These are phyloP conservation scores for Nephrocerus scutellatus DNA, from an alignment of 2,888 invertebrate species.

Conservation along the genomic window DNA sequence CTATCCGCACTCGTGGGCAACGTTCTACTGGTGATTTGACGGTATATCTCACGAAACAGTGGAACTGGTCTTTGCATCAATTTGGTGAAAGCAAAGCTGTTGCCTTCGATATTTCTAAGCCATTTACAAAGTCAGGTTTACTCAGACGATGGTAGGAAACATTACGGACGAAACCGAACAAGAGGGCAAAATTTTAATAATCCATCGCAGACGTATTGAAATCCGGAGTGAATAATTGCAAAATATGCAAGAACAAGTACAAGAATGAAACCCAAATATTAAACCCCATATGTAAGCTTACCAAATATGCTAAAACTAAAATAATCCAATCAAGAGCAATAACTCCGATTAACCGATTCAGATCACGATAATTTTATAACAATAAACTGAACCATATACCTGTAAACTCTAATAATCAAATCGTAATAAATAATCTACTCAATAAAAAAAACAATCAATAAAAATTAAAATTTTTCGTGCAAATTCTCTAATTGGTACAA, in stretches of 20 bases:
- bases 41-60: no score
- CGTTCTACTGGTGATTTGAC: no score
- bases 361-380: slow-evolving; percentile 2
- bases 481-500: no score
- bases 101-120: no score
- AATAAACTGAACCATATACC: no score
- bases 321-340: slow-evolving; percentile 5
- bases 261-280: slow-evolving; percentile 7
- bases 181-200: slow-evolving; percentile 9
- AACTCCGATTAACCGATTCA: background rate
- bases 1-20: no score
- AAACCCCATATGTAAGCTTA: slow-evolving; percentile 7
- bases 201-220: slow-evolving; percentile 11
- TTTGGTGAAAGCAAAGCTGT: no score
- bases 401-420: no score
- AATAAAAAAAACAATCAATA: no score
- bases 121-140: slow-evolving; percentile 7
- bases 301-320: slow-evolving; percentile 7
- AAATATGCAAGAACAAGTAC: slow-evolving; percentile 9
- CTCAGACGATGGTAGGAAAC: slow-evolving; percentile 11
- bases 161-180: slow-evolving; percentile 5
- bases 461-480: no score
- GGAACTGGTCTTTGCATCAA: no score
- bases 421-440: no score
- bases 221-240: slow-evolving; percentile 12